A percentile compares a stretch with the other conserved stretches of the same genome.
phyloP scores from a whole-genome alignment of 2,888 invertebrate genomes.

The Zhengitettix transpicula region DNA sequence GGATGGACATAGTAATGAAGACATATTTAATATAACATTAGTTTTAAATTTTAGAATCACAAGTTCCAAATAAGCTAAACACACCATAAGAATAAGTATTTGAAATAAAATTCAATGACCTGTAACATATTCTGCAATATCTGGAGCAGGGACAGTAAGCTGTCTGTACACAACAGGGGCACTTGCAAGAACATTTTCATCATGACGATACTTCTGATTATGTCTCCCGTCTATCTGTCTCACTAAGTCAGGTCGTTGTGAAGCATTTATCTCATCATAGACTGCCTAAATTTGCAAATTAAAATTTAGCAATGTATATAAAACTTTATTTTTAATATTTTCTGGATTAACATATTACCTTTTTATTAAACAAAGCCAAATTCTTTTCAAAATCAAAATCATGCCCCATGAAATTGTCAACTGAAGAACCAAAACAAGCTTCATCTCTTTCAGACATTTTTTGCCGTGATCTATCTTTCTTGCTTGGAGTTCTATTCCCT shows the following conservation, averaged over 20 bases:
- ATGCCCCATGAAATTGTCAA: constrained; percentile 44
- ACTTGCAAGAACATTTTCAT: constrained; percentile 66
- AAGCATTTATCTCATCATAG: constrained; percentile 53
- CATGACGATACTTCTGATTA: constrained; percentile 50
- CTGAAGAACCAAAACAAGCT: constrained; percentile 59
- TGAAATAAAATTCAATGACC: constrained; percentile 18
- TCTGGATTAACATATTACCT: constrained; percentile 20
- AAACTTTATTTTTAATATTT: not conserved
- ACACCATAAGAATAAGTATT: no score
- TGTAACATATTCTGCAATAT: constrained; percentile 48
- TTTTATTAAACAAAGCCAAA: constrained; percentile 77
- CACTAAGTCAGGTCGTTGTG: constrained; percentile 43
- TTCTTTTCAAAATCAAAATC: constrained; percentile 95
- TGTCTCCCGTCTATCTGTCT: constrained; percentile 29
- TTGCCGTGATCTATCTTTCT: constrained; percentile 30
- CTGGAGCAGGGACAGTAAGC: constrained; percentile 50
- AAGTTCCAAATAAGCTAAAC: no score
- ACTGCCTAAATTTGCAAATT: constrained; percentile 35
- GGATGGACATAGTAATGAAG: no score
- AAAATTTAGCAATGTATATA: not conserved
- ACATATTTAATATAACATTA: no score
- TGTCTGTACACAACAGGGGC: constrained; percentile 46
- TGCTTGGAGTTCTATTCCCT: constrained; percentile 24
- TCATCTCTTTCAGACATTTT: constrained; percentile 39
- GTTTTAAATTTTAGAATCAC: no score